Evolutionary conservation across 1,140 invertebrate species (phyloP), one percentile per base, ranked within the genome.

Genomic region (Micrasema longulum): DNA sequence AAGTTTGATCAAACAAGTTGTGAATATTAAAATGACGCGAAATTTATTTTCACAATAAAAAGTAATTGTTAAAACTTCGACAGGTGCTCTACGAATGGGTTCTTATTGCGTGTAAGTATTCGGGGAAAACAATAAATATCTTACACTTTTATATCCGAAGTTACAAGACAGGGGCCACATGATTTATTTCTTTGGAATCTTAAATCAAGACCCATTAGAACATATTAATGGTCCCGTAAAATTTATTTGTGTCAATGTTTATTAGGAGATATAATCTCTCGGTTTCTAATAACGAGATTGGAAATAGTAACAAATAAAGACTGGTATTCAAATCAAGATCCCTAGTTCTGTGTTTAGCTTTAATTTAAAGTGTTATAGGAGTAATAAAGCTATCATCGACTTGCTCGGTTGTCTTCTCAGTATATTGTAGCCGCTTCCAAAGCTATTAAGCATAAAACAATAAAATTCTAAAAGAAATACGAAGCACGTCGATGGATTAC

Each of bases 181-280:
- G 48, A 52, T 52, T 52, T 52, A 52, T 52, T 52, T 52, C 3
- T 2, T 11, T 11, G 20, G 22, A 52, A 18, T 52, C 48, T 52
- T 20, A 52, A 52, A 52, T 52, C 48, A 23, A 52, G 48, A 52
- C 7, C 48, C 48, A 52, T 52, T 52, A 52, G 48, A 52, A 23
- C 48, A 23, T 52, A 52, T 52, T 52, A 52, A 52, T 52, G 48
- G 48, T 20, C 22, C 48, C 18, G 48, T 52, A 52, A 52, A 52
- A 52, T 52, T 52, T 52, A 52, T 52, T 52, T 52, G 48, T 52
- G 48, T 52, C 48, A 52, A 52, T 52, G 48, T 52, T 52, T 52
- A 52, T 52, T 52, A 52, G 48, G 14, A 52, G 48, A 52, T 52
- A 52, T 52, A 52, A 52, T 52, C 47, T 50, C 12, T 50, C n/a